Percentiles rank a stretch among this genome's conserved stretches.
Evolutionary conservation across 2,888 invertebrate genomes (phyloP).

Genomic region (Aporophyla lueneburgensis): DNA sequence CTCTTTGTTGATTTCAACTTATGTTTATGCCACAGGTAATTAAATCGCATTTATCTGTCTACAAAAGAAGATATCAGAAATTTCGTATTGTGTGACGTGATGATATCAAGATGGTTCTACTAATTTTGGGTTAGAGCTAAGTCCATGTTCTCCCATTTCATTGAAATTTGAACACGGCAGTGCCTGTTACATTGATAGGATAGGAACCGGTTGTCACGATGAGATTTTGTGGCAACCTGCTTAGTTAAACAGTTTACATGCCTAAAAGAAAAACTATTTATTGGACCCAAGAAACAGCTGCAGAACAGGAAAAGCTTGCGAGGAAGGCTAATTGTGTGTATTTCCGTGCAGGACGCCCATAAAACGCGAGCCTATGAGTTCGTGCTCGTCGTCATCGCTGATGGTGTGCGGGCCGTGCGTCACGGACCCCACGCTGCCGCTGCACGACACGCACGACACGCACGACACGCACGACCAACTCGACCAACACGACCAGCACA

Average conservation of each 20-base stretch:
- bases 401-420: constrained; percentile 83
- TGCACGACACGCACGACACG: constrained; percentile 48
- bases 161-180: background rate
- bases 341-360: constrained; percentile 80
- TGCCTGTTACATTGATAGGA: background rate
- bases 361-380: constrained; percentile 81
- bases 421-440: constrained; percentile 87
- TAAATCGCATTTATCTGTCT: too few species aligned
- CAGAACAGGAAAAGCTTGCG: background rate
- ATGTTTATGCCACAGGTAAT: background rate
- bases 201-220: background rate
- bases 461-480: constrained; percentile 23
- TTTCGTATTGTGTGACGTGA: background rate
- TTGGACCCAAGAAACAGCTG: background rate
- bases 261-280: background rate
- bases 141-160: background rate
- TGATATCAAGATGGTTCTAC: background rate
- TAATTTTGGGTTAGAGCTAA: background rate
- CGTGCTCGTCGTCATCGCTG: constrained; percentile 58
- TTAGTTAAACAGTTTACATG: background rate
- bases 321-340: background rate
- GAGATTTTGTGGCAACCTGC: background rate
- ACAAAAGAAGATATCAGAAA: background rate
- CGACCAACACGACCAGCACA: constrained; percentile 18
- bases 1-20: background rate